Evolutionary conservation across 2,113 vertebrate species (phyloP).

Genomic region (Ceyx margarethae): DNA sequence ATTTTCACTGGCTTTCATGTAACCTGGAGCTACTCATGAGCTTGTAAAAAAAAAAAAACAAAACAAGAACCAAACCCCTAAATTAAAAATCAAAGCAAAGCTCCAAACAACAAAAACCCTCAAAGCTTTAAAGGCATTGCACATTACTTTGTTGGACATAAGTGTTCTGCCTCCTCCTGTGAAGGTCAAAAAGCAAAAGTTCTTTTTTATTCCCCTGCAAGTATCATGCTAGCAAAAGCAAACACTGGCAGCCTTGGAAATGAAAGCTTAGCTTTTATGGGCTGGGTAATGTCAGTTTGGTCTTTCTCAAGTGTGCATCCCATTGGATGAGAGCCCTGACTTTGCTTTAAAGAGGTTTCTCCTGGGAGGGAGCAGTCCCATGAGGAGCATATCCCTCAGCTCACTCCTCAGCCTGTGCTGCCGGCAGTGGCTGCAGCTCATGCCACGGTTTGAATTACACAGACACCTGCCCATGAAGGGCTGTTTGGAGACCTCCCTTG

Average conservation of each 20-base stretch:
- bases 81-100: background rate
- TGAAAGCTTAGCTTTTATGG: background rate
- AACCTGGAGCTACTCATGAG: background rate
- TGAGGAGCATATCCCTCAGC: accelerated
- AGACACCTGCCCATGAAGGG: background rate
- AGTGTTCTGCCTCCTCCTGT: background rate
- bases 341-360: background rate
- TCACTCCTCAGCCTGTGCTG: accelerated
- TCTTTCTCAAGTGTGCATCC: background rate
- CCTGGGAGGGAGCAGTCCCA: accelerated
- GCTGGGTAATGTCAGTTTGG: background rate
- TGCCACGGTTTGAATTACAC: accelerated
- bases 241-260: background rate
- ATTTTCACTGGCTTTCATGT: background rate
- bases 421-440: accelerated
- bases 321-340: background rate
- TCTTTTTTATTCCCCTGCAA: background rate
- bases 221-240: background rate
- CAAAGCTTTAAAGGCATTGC: background rate
- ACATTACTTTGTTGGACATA: background rate
- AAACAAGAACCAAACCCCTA: background rate
- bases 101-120: background rate
- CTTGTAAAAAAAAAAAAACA: background rate
- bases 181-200: background rate
- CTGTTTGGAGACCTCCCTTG: background rate